A percentile compares a stretch with the other conserved stretches of the same genome.
Conservation (phyloP, 1,140 invertebrate species). For the Andricus grossulariae region DNA sequence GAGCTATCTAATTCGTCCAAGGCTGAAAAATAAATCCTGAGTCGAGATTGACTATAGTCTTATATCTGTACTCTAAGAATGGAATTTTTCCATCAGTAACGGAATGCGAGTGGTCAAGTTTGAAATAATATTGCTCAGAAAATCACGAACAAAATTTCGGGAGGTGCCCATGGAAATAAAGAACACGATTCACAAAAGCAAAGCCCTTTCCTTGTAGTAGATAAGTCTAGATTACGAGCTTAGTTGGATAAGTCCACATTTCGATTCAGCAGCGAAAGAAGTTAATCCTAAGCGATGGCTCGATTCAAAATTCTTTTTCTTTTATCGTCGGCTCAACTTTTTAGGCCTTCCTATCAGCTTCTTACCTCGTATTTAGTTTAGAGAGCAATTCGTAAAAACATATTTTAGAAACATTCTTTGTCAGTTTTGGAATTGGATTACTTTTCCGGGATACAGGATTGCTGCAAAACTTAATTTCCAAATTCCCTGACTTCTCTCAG, state of each 20-base stretch:
- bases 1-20: too few species aligned
- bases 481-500: too few species aligned
- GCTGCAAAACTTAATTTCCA: too few species aligned
- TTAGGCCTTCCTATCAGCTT: slow-evolving; percentile 1
- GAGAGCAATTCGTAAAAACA: not conserved
- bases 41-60: too few species aligned
- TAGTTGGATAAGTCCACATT: slow-evolving; percentile 7
- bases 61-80: too few species aligned
- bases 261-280: not conserved
- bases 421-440: too few species aligned
- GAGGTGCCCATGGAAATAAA: not conserved
- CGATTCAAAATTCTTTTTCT: slow-evolving; percentile 16
- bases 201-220: slow-evolving; percentile 20
- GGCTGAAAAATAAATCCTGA: too few species aligned
- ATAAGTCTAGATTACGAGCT: slow-evolving; percentile 25
- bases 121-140: not conserved
- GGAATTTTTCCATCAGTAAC: not conserved
- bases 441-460: too few species aligned
- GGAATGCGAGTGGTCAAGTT: not conserved
- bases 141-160: not conserved
- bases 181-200: slow-evolving; percentile 3
- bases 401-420: not conserved
- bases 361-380: not conserved
- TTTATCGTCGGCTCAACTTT: not conserved
- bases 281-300: slow-evolving; percentile 23